phyloP scores from a whole-genome alignment of 2,113 vertebrate species.

The Chaenogobius annularis region DNA sequence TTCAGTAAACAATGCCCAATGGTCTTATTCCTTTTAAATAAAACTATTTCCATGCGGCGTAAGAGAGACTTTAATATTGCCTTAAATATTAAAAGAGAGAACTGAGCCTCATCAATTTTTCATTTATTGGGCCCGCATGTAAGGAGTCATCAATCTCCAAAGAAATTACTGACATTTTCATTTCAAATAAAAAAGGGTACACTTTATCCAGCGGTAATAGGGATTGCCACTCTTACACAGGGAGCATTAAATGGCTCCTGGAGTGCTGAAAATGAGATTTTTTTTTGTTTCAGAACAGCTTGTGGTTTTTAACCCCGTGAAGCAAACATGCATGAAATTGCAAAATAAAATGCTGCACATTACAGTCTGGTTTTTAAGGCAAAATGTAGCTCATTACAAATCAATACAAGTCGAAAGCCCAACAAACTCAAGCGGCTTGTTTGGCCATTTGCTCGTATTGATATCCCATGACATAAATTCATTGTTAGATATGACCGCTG shows the following conservation, averaged over 20 bases:
- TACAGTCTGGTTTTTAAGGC: slow-evolving; percentile 49
- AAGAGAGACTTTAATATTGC: slow-evolving; percentile 84
- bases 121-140: slow-evolving; percentile 83
- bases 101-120: slow-evolving; percentile 85
- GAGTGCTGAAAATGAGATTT: slow-evolving; percentile 72
- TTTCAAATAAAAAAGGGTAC: slow-evolving; percentile 86
- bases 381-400: slow-evolving; percentile 51
- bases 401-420: slow-evolving; percentile 48
- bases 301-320: slow-evolving; percentile 71
- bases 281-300: slow-evolving; percentile 68
- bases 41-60: slow-evolving; percentile 82
- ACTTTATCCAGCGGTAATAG: slow-evolving; percentile 83
- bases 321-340: slow-evolving; percentile 69
- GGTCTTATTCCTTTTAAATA: slow-evolving; percentile 85
- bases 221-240: slow-evolving; percentile 76
- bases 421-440: slow-evolving; percentile 51
- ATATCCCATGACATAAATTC: slow-evolving; percentile 60
- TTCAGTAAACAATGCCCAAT: slow-evolving; percentile 85
- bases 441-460: slow-evolving; percentile 53
- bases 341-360: slow-evolving; percentile 67
- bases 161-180: slow-evolving; percentile 87
- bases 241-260: slow-evolving; percentile 74
- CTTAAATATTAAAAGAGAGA: slow-evolving; percentile 88
- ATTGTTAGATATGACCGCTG: slow-evolving; percentile 63
- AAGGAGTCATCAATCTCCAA: slow-evolving; percentile 82